phyloP scores from a whole-genome alignment of 2,113 vertebrate genomes.

The Leptobrachium leishanense region DNA sequence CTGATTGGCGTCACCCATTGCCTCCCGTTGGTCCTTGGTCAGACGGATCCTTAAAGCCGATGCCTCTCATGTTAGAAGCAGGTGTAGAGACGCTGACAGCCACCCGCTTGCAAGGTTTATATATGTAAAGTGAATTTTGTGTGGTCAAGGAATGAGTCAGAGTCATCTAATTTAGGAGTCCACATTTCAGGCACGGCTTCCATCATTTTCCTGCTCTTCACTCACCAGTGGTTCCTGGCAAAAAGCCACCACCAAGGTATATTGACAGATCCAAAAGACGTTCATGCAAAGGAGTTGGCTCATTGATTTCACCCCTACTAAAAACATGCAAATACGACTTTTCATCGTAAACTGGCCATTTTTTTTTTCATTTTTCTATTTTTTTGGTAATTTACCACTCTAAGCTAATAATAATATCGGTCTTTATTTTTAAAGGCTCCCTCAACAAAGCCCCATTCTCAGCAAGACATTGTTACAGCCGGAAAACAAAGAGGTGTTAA shows the following conservation, averaged over 20 bases:
- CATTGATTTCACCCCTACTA: neutral
- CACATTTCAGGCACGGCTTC: neutral
- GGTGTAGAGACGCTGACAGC: constrained; percentile 33
- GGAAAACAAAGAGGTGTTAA: too few relatives aligned
- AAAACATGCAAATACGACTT: neutral
- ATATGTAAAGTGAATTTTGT: constrained; percentile 39
- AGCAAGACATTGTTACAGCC: too few relatives aligned
- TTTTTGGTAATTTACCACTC: too few relatives aligned
- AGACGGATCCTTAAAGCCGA: neutral
- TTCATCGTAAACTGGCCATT: neutral
- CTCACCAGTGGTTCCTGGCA: neutral
- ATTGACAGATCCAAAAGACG: constrained; percentile 12
- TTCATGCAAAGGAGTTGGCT: constrained; percentile 6
- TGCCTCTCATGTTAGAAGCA: constrained; percentile 7
- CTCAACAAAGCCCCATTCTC: too few relatives aligned
- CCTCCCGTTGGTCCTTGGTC: neutral
- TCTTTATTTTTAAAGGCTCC: too few relatives aligned
- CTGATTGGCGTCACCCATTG: neutral
- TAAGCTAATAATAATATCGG: too few relatives aligned
- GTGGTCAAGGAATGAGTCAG: constrained; percentile 39
- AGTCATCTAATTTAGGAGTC: constrained; percentile 36
- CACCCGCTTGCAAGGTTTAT: constrained; percentile 17
- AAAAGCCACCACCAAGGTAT: neutral
- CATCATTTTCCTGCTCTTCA: constrained; percentile 32
- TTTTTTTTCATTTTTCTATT: neutral